Evolutionary conservation across 92 coral and sea anemone species (phyloP), one percentile per base, ranked within the genome.

Genomic region (Actinernus sp.): DNA sequence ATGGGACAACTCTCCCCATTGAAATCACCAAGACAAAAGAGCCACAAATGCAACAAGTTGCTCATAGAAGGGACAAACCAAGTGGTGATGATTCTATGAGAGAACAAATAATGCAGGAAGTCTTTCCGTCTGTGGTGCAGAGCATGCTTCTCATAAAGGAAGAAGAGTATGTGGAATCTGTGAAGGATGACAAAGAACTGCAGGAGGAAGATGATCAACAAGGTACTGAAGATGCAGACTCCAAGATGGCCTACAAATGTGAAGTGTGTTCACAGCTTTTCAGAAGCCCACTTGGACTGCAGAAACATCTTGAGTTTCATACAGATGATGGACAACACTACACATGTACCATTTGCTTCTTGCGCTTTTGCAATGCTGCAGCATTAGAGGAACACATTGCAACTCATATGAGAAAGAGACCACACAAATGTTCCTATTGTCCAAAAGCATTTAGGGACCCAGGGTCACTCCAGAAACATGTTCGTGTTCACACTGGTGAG

Each of bases 401-500:
- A 18, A 70, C 67, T 3, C 98, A 90, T 63, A 84, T 76, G 88
- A 79, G 85, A 16, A 94, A 90, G 55, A 62, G 98, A 26, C 98
- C 98, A 9, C 97, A 94, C 58, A 94, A 91, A 61, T 94, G 98
- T 55, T 41, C 72, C 5, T 90, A 85, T 56, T 94, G 98, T 50
- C 94, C 97, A 26, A 94, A 94, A 36, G 94, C 98, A 1, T 94
- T 94, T 62, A 80, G 98, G n/a, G 98, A 94, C 45, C 98, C 98
- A 24, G 98, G 98, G 6, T 94, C 98, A 1, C 86, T 94, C 12
- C 98, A 94, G 78, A 94, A 94, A 31, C 98, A 94, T 73, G 87
- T 94, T 19, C 89, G 98, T 2, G 92, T 94, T 12, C 98, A 94
- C 68, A 94, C 98, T 36, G 98, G 98, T 1, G 98, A 94, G 31